Percentiles rank a stretch among this genome's conserved stretches.
phyloP scores from a whole-genome alignment of 2,888 invertebrate species.

The Tupiocoris notatus region DNA sequence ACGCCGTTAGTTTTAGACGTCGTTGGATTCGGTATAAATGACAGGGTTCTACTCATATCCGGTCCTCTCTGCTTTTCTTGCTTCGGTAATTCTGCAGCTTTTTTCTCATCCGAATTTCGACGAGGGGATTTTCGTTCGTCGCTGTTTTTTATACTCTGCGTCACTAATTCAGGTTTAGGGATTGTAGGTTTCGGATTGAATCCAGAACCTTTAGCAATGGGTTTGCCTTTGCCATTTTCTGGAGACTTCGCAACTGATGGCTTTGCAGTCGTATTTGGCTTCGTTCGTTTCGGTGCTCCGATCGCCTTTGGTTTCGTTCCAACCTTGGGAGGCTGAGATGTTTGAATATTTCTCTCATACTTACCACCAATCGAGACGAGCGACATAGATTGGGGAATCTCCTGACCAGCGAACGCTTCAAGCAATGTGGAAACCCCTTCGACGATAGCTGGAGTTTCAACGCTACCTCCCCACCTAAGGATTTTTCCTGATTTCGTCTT shows the following conservation, averaged over 20 bases:
- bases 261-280: neutral
- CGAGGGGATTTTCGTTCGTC: neutral
- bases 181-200: neutral
- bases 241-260: neutral
- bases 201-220: neutral
- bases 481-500: neutral
- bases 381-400: neutral
- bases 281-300: neutral
- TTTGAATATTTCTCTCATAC: neutral
- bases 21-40: neutral
- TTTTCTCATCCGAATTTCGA: no score
- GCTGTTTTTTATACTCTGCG: neutral
- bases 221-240: neutral
- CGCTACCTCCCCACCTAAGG: neutral
- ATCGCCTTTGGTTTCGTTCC: no score
- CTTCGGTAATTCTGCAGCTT: neutral
- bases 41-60: neutral
- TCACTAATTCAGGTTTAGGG: neutral
- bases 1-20: neutral
- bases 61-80: neutral
- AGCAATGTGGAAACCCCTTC: neutral
- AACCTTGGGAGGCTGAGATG: no score
- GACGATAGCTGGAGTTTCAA: neutral
- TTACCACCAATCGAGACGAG: neutral
- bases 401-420: neutral